These are phyloP conservation scores for Alosa alosa DNA, from an alignment of 2,113 vertebrate genomes.

Conservation along the genomic window DNA sequence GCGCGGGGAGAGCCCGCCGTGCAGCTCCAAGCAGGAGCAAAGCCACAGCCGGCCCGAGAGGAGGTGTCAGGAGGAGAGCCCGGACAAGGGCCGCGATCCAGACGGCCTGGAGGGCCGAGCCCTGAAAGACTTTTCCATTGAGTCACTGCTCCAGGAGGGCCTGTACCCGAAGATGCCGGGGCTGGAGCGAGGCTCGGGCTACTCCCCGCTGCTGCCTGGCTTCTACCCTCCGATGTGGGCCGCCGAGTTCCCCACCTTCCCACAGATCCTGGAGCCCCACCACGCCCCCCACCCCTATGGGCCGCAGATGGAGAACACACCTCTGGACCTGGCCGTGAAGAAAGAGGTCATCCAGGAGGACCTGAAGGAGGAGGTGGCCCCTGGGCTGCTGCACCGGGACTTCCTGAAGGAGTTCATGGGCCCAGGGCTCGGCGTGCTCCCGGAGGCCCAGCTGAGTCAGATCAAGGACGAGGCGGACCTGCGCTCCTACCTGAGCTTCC, in stretches of 20 bases:
- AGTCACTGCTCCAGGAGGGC: conserved; percentile 91
- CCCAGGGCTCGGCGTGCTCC: conserved; percentile 59
- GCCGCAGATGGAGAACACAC: conserved; percentile 73
- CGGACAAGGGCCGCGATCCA: conserved; percentile 69
- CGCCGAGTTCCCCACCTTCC: conserved; percentile 78
- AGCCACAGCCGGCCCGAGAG: conserved; percentile 16
- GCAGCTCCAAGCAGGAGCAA: conserved; percentile 79
- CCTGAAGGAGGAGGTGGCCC: conserved; percentile 84
- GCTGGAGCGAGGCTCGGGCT: conserved; percentile 78
- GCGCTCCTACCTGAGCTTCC: conserved; percentile 88
- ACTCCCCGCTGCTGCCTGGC: conserved; percentile 83
- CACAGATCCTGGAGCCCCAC: conserved; percentile 71
- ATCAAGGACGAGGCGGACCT: conserved; percentile 93
- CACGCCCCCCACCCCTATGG: conserved; percentile 67
- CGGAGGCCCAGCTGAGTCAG: conserved; percentile 74
- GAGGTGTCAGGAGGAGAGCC: conserved; percentile 56
- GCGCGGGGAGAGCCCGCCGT: conserved; percentile 64
- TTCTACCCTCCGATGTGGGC: conserved; percentile 95
- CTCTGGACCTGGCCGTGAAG: conserved; percentile 89
- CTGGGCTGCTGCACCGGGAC: conserved; percentile 79
- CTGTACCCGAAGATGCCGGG: conserved; percentile 84
- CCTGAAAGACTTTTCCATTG: conserved; percentile 93
- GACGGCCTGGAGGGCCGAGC: conserved; percentile 67
- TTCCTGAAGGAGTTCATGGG: conserved; percentile 87
- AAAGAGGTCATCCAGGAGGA: conserved; percentile 93